Conservation (phyloP, 2,113 vertebrate species). For the Lagopus leucura region DNA sequence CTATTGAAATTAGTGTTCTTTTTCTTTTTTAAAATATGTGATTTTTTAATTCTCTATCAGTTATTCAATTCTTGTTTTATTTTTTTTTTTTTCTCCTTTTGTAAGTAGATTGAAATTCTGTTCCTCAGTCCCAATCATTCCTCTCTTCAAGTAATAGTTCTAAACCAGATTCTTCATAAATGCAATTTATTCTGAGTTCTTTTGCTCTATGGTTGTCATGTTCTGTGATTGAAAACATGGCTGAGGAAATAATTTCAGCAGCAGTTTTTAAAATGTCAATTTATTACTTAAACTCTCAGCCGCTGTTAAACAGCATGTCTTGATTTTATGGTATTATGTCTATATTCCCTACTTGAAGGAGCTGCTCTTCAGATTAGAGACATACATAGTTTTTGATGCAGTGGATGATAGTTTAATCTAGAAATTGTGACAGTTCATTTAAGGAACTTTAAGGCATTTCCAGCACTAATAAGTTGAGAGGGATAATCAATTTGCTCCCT, state of each 20-base stretch:
- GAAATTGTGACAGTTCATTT: conserved; percentile 31
- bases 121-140: neutral
- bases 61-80: conserved; percentile 2
- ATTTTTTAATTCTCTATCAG: neutral
- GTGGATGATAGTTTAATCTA: conserved; percentile 38
- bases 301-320: neutral
- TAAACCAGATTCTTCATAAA: conserved; percentile 15
- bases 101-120: neutral
- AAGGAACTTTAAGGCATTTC: neutral
- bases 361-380: neutral
- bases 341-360: neutral
- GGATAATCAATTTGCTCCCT: conserved; percentile 30
- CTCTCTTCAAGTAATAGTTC: neutral
- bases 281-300: conserved; percentile 34
- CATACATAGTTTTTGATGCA: conserved; percentile 15
- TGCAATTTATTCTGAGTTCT: conserved; percentile 28
- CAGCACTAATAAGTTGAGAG: conserved; percentile 7
- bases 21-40: neutral
- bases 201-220: neutral
- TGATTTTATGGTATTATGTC: conserved; percentile 20
- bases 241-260: conserved; percentile 35
- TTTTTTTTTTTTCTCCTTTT: conserved; percentile 6
- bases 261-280: neutral
- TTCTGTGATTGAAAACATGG: conserved; percentile 41
- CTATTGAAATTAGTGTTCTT: neutral